Evolutionary conservation across 2,113 vertebrate genomes (phyloP), one percentile per base, ranked within the genome.

Genomic region (Aix galericulata): DNA sequence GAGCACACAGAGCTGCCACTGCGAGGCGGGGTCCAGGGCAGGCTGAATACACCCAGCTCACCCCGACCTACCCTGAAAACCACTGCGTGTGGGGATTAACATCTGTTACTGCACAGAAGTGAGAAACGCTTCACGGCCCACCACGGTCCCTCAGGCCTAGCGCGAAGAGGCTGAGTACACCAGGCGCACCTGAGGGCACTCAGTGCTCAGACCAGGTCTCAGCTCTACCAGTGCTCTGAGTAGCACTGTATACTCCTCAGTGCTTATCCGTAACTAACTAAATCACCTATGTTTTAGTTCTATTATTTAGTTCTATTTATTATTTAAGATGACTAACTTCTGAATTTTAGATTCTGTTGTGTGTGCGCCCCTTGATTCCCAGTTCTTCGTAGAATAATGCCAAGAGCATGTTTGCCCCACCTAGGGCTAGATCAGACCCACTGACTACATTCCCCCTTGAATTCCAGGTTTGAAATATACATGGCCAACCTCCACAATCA

Each of bases 11-110:
- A 50, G 38, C 13, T 67, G 34, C 59, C 25, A 44, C 3, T 9
- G 13, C 8, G 3, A 20, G 32, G 18, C 25, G 32, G 13, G 52
- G 40, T 38, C 52, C 66, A 34, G 40, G 42, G 50, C 50, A 38
- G 25, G 16, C 2, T 71, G 38, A 55, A 80, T 26, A 22, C 1
- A 1, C 17, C 4, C 50, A 53, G 52, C 3, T 29, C 22, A 72
- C 13, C 50, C 42, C 21, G 4, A 31, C 2, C 31, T 1, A 56
- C 11, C n/a, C 9, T 29, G n/a, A n/a, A 64, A n/a, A 48, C 15
- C 13, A 81, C 4, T 0, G 0, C 18, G 9, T 11, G 38, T 48
- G 6, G 2, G 60, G 13, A 31, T 11, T 26, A 74, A 74, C 22
- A 52, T 2, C 34, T 22, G 13, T 55, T 36, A 50, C 12, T 5